Evolutionary conservation across 2,888 invertebrate species (phyloP).

Genomic region (Cosmopolites sordidus): DNA sequence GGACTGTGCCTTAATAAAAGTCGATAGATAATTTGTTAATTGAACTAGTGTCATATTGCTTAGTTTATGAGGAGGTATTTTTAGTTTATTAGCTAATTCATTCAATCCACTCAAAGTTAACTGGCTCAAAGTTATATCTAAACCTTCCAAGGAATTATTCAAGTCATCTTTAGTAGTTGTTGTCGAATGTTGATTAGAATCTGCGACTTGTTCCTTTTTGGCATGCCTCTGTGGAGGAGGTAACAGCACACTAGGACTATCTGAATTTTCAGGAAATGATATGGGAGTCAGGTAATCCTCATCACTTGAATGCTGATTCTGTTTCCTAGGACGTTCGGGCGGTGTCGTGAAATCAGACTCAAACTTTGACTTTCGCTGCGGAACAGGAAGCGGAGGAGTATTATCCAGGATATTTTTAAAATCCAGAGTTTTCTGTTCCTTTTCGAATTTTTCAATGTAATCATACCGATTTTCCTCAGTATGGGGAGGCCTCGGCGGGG

Average conservation of each 20-base stretch:
- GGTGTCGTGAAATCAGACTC: conserved; percentile 47
- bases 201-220: conserved; percentile 36
- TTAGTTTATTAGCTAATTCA: conserved; percentile 70
- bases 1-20: conserved; percentile 48
- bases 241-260: conserved; percentile 44
- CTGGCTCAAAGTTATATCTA: conserved; percentile 79
- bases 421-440: conserved; percentile 37
- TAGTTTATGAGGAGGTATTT: conserved; percentile 72
- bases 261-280: conserved; percentile 29
- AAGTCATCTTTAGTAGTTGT: conserved; percentile 37
- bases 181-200: conserved; percentile 39
- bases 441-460: conserved; percentile 52
- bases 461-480: conserved; percentile 55
- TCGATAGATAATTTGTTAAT: conserved; percentile 73
- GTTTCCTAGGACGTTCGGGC: conserved; percentile 48
- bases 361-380: conserved; percentile 53
- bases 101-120: conserved; percentile 77
- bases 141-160: conserved; percentile 47
- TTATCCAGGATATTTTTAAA: conserved; percentile 36
- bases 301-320: conserved; percentile 40
- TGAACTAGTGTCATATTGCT: conserved; percentile 85
- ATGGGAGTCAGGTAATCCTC: conserved; percentile 69
- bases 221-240: conserved; percentile 50
- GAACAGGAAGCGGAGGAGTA: conserved; percentile 60
- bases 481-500: conserved; percentile 62